Evolutionary conservation across 2,888 invertebrate genomes (phyloP).

Genomic region (Limnephilus marmoratus): DNA sequence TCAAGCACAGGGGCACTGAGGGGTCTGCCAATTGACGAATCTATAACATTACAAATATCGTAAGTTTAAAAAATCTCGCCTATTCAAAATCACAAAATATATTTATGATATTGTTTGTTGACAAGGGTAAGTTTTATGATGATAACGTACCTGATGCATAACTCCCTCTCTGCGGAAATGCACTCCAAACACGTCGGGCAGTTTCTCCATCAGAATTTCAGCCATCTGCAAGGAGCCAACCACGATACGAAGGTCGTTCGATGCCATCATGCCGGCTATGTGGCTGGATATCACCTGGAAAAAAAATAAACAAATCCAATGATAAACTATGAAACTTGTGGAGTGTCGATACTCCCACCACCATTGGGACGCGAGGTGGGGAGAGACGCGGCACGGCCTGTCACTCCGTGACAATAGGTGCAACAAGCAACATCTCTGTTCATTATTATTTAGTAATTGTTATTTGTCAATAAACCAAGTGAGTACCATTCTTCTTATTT

Average conservation of each 20-base stretch:
- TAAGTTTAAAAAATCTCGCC: background rate
- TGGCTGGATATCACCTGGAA: conserved; percentile 91
- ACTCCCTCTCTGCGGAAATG: conserved; percentile 98
- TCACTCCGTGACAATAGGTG: too few species aligned
- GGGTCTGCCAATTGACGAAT: conserved; percentile 84
- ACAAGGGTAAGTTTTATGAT: background rate
- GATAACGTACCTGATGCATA: conserved; percentile 86
- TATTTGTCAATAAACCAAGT: too few species aligned
- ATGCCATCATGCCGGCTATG: conserved; percentile 99
- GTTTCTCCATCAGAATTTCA: conserved; percentile 96
- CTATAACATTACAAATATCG: conserved; percentile 26
- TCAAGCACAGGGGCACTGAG: conserved; percentile 78
- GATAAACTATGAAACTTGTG: background rate
- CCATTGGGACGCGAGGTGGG: too few species aligned
- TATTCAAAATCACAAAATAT: conserved; percentile 68
- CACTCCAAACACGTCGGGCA: conserved; percentile 95
- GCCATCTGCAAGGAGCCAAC: conserved; percentile 98
- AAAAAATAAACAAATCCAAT: background rate
- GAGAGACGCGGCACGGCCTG: too few species aligned
- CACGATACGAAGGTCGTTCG: conserved; percentile 96
- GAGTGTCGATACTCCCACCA: too few species aligned
- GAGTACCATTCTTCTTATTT: too few species aligned
- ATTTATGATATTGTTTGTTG: background rate
- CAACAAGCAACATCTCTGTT: too few species aligned
- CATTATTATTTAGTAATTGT: too few species aligned